Percentiles rank a stretch among this genome's conserved stretches.
phyloP scores from a whole-genome alignment of 2,888 invertebrate species.

The Drosophila basisetae region DNA sequence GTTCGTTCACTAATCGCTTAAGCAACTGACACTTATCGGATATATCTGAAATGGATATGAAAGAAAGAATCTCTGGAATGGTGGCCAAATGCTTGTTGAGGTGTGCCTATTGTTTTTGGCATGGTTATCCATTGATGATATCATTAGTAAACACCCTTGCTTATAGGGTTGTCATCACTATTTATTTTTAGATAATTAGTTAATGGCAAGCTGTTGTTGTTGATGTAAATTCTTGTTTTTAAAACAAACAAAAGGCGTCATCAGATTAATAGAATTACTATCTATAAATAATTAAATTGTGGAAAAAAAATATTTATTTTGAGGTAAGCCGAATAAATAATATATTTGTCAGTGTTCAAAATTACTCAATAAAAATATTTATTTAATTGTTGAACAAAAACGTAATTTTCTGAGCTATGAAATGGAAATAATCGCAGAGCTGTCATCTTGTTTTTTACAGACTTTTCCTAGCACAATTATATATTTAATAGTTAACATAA shows the following conservation, averaged over 20 bases:
- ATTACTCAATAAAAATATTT: neutral
- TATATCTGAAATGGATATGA: neutral
- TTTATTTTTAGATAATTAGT: slow-evolving; percentile 39
- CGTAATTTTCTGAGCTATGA: neutral
- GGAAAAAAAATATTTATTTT: neutral
- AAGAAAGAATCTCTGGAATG: slow-evolving; percentile 13
- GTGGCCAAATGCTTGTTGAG: slow-evolving; percentile 4
- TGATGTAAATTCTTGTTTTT: slow-evolving; percentile 24
- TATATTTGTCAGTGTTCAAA: neutral
- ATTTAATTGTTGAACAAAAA: neutral
- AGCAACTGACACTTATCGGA: slow-evolving; percentile 4
- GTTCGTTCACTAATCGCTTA: neutral
- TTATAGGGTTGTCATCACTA: slow-evolving; percentile 30
- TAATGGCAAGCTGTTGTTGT: neutral
- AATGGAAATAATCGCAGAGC: neutral
- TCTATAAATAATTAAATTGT: neutral
- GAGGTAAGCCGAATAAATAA: neutral
- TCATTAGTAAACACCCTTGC: slow-evolving; percentile 32
- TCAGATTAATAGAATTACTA: neutral
- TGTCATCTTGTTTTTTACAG: neutral
- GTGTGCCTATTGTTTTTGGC: slow-evolving; percentile 31
- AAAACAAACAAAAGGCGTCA: slow-evolving; percentile 3
- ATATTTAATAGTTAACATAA: neutral
- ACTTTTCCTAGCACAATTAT: neutral
- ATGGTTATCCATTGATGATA: slow-evolving; percentile 38